phyloP scores from a whole-genome alignment of 2,113 vertebrate genomes.

The Copsychus sechellarum region DNA sequence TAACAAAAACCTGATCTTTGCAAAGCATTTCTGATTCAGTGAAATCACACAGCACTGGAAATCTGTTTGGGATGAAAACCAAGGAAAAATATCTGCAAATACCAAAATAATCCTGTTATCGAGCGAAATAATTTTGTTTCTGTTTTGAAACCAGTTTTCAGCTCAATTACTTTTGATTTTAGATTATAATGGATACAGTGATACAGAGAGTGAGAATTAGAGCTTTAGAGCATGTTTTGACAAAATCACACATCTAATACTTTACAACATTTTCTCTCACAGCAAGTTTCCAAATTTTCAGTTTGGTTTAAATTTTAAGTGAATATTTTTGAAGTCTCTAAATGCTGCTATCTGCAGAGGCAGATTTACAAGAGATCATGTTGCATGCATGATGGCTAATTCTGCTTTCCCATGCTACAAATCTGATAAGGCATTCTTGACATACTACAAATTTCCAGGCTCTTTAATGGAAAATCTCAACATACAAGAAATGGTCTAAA shows the following conservation, averaged over 20 bases:
- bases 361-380: background rate
- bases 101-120: background rate
- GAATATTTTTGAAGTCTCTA: background rate
- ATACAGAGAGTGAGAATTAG: background rate
- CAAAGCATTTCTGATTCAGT: background rate
- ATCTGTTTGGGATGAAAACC: background rate
- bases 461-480: slow-evolving; percentile 1
- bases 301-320: slow-evolving; percentile 21
- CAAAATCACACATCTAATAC: slow-evolving; percentile 27
- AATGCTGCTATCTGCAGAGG: background rate
- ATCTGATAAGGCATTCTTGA: slow-evolving; percentile 50
- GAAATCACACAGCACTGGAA: background rate
- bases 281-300: background rate
- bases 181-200: background rate
- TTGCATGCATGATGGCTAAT: background rate
- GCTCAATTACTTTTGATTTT: background rate
- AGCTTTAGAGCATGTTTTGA: background rate
- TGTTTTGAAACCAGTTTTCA: slow-evolving; percentile 6
- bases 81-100: background rate
- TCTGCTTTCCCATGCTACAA: slow-evolving; percentile 34
- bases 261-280: background rate
- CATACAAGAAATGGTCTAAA: background rate
- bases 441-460: background rate
- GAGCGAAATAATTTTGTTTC: background rate
- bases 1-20: background rate